Base-by-base conservation (phyloP, 2,797 vertebrate genomes). In the Huso huso region DNA sequence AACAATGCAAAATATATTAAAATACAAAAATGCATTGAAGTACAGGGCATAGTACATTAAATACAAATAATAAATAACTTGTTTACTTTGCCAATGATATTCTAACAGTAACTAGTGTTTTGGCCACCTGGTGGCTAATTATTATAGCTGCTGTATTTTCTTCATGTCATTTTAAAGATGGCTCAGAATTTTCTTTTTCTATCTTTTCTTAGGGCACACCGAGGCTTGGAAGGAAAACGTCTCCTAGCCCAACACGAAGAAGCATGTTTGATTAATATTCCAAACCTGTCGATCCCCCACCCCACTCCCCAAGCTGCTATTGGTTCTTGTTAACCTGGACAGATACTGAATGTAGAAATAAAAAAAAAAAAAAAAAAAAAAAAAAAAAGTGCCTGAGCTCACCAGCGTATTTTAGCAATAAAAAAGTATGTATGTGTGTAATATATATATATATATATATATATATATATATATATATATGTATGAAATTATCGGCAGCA, bases 161-260 rank as follows among this genome's bases (percentile, higher is more conserved):
- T 37, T 37, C 2, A 37, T 37, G 23, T 37, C 23, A 37, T 37
- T 37, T 18, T 37, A 37, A 37, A 37, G 23, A 0, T 37, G 2
- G 23, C 23, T 37, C 23, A 2, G 2, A 37, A 37, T 37, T 2
- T 37, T 37, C 4, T 3, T 37, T 37, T 37, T 70, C 4, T 69
- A 8, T 75, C 13, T 73, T 1, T 78, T 77, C 59, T n/a, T 77
- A 98, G 96, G 91, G 95, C 70, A 98, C 95, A 1, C 95, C 96
- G 48, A 89, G 95, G 69, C 91, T 99, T 65, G 83, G 91, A 85
- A 94, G 94, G 72, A 97, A 95, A 84, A 92, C 82, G 2, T 96
- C 95, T 61, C 94, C 95, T 4, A 93, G 93, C 78, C 93, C 93
- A 53, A 91, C 94, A 48, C 91, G 92, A 73, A 90, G 90, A 83